Conservation (phyloP, 1,140 invertebrate species). For the Lamellibrachia luymesi region DNA sequence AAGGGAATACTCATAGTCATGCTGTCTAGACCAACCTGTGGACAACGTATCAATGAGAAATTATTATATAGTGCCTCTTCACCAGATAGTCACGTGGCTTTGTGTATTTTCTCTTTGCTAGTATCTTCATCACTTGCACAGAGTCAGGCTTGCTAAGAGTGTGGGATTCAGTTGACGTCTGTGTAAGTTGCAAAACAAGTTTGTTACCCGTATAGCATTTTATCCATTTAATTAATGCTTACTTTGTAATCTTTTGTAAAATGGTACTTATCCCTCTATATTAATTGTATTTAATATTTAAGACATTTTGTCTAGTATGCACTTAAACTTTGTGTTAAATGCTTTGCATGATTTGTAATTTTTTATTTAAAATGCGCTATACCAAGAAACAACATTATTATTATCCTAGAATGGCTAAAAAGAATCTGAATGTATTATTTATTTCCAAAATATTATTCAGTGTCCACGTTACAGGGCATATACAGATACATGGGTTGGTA, state of each 20-base stretch:
- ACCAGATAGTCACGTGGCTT: neutral
- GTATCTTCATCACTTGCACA: conserved; percentile 61
- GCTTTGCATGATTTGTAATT: too few species aligned
- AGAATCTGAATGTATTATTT: neutral
- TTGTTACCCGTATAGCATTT: neutral
- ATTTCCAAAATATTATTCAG: neutral
- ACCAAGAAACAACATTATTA: too few species aligned
- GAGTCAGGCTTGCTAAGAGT: conserved; percentile 62
- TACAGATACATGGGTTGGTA: too few species aligned
- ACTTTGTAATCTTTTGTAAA: neutral
- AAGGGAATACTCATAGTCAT: too few species aligned
- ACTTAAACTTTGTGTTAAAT: too few species aligned
- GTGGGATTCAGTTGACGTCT: neutral
- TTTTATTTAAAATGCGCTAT: too few species aligned
- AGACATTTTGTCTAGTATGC: too few species aligned
- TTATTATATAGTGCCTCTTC: neutral
- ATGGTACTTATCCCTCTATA: neutral
- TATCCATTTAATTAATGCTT: neutral
- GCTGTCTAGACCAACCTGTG: too few species aligned
- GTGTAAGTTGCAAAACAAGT: neutral
- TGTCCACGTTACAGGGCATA: too few species aligned
- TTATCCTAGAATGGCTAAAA: neutral
- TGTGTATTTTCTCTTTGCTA: conserved; percentile 39
- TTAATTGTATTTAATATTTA: neutral
- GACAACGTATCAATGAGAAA: too few species aligned